Evolutionary conservation across 2,797 vertebrate genomes (phyloP), one percentile per base, ranked within the genome.

Genomic region (Etheostoma nigrum): DNA sequence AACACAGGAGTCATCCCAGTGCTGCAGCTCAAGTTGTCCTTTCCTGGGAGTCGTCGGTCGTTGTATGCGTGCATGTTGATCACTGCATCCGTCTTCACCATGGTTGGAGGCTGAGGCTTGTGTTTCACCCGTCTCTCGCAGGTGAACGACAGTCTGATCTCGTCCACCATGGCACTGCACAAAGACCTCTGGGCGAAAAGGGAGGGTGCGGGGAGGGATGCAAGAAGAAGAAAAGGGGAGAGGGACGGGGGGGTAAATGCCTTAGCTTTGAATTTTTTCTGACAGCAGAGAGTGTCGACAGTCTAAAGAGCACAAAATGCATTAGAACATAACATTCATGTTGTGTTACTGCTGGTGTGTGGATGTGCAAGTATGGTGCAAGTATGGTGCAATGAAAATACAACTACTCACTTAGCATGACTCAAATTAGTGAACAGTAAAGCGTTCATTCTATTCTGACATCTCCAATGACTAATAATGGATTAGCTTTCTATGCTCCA

Each of bases 1-100:
- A 95, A 96, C 69, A 94, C 97, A 0, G 98, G 98, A 52, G 96
- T 96, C 96, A 97, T 77, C 27, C 97, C 96, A 27, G 97, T 96
- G 96, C 93, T 97, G 95, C 97, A 98, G 90, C 95, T 96, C 97
- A 97, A 94, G 95, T 88, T 97, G 96, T 99, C 98, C 95, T 99
- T 99, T 93, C 97, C 98, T 0, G 98, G 98, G 83, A 99, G 97
- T 89, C 97, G 96, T 65, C 97, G 96, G 93, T 99, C 96, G 27
- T 98, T 99, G 96, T 98, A 99, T 0, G 97, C 97, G 96, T 98
- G 98, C 97, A 99, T 99, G 95, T 98, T 99, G 96, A 99, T 99
- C 94, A 99, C 97, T 0, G 98, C 97, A 4, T 99, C 97, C 1
- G 96, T 97, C 96, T 99, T 99, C 93, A 94, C 94, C 93, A 95